A percentile compares a stretch with the other conserved stretches of the same genome.
These are phyloP conservation scores for Philaenus spumarius DNA, from an alignment of 1,140 invertebrate genomes.

Conservation along the genomic window DNA sequence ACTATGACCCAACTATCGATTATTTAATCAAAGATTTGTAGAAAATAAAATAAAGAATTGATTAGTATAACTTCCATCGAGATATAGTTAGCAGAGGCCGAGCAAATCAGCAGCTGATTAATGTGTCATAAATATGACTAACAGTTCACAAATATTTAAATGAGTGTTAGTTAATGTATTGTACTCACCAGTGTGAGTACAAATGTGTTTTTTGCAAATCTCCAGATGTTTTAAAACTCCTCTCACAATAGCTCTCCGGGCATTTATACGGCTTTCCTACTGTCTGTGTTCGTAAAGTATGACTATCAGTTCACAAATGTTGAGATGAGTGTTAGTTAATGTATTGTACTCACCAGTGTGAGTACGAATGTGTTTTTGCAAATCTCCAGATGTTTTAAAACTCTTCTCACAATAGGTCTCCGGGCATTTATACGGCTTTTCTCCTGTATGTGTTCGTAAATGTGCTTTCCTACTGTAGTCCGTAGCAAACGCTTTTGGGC, in stretches of 20 bases:
- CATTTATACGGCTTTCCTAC: slow-evolving; percentile 64
- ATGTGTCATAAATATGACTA: too few relatives aligned
- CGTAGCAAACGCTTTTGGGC: slow-evolving; percentile 59
- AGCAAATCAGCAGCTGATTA: too few relatives aligned
- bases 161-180: too few relatives aligned
- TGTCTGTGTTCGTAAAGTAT: slow-evolving; percentile 59
- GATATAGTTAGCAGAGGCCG: too few relatives aligned
- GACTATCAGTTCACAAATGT: too few relatives aligned
- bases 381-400: slow-evolving; percentile 61
- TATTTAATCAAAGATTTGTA: too few relatives aligned
- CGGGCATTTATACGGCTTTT: slow-evolving; percentile 59
- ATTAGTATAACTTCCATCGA: too few relatives aligned
- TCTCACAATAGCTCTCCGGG: slow-evolving; percentile 47
- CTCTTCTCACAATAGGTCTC: slow-evolving; percentile 51
- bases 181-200: slow-evolving; percentile 59
- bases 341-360: slow-evolving; percentile 59
- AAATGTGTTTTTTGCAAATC: slow-evolving; percentile 61
- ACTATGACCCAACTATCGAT: too few relatives aligned
- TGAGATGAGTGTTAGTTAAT: too few relatives aligned
- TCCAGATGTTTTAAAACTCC: slow-evolving; percentile 60
- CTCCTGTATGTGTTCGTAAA: slow-evolving; percentile 58
- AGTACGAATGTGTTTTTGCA: slow-evolving; percentile 61
- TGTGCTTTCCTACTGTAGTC: slow-evolving; percentile 62
- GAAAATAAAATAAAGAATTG: too few relatives aligned
- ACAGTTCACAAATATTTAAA: too few relatives aligned